phyloP scores from a whole-genome alignment of 2,113 vertebrate species.

The Anolis sagrei region DNA sequence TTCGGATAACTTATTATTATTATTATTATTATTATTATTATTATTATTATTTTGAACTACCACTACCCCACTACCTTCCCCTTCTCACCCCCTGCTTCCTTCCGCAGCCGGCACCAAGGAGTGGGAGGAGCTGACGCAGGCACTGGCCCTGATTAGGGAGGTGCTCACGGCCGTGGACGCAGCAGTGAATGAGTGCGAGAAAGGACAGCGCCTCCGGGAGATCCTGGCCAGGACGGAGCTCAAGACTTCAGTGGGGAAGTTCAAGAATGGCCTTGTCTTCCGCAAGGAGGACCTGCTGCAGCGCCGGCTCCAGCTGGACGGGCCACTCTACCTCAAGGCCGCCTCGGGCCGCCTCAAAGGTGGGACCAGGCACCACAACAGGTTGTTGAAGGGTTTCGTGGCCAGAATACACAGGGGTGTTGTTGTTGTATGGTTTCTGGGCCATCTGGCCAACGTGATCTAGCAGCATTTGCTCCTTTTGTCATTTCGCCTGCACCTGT shows the following conservation, averaged over 20 bases:
- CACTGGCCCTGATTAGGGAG: constrained; percentile 87
- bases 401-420: too few species aligned
- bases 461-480: too few species aligned
- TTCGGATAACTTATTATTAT: too few species aligned
- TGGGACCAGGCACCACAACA: constrained; percentile 45
- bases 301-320: constrained; percentile 83
- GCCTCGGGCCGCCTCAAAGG: constrained; percentile 92
- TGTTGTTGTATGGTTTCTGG: too few species aligned
- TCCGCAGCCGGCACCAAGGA: constrained; percentile 85
- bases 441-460: too few species aligned
- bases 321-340: constrained; percentile 91
- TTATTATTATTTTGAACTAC: too few species aligned
- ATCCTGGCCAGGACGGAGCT: constrained; percentile 88
- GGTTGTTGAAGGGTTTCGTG: too few species aligned
- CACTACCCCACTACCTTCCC: too few species aligned
- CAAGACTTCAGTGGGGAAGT: constrained; percentile 84
- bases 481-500: too few species aligned
- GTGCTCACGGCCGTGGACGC: constrained; percentile 88
- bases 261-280: constrained; percentile 89
- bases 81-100: constrained; percentile 17
- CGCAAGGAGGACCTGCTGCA: constrained; percentile 86
- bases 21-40: too few species aligned
- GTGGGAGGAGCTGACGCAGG: constrained; percentile 82
- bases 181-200: constrained; percentile 86
- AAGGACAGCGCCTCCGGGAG: constrained; percentile 85